Base-by-base conservation (phyloP, 1,140 invertebrate species). In the Hycleus phaleratus region DNA sequence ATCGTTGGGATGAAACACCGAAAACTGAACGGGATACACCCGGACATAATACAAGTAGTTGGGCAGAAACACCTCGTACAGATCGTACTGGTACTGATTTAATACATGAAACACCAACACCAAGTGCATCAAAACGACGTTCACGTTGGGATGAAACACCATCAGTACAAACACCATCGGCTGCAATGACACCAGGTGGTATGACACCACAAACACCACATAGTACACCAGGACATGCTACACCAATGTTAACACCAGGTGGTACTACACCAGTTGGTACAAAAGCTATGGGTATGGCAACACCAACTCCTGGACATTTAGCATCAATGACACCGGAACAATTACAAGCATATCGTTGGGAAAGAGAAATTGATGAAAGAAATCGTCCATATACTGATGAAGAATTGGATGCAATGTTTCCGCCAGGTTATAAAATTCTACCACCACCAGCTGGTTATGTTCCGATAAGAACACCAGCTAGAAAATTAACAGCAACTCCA, bases 1-100 rank as follows among this genome's bases (percentile, higher is more conserved):
- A 99, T 78, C 85, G 97, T 57, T 99, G 97, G 97, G 97, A 99
- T 79, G 97, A 99, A 78, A 99, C 97, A 2, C 96, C 97, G 0
- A 96, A 95, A 79, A 97, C 94, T 10, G 94, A 97, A 73, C 82
- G 94, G 71, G 95, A 97, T 78, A 98, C 95, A 3, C 94, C 95
- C 3, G 93, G 91, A 0, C 93, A 97, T 75, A 18, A 18, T 18
- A 87, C 82, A 42, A 93, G 90, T 72, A 93, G 93, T 11, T 98
- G 97, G 89, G 95, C 96, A 9, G 97, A 99, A 77, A 99, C 97
- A 0, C 97, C 97, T 0, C 84, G 93, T 57, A 95, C 95, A 0
- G 94, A 98, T 71, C 82, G 95, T 49, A 82, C 82, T 18, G 84
- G 79, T 3, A 82, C 82, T 2, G 92, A 95, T 71, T 79, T 89